Percentiles rank a stretch among this genome's conserved stretches.
Evolutionary conservation across 2,888 invertebrate species (phyloP).

Genomic region (Gryllus longicercus): DNA sequence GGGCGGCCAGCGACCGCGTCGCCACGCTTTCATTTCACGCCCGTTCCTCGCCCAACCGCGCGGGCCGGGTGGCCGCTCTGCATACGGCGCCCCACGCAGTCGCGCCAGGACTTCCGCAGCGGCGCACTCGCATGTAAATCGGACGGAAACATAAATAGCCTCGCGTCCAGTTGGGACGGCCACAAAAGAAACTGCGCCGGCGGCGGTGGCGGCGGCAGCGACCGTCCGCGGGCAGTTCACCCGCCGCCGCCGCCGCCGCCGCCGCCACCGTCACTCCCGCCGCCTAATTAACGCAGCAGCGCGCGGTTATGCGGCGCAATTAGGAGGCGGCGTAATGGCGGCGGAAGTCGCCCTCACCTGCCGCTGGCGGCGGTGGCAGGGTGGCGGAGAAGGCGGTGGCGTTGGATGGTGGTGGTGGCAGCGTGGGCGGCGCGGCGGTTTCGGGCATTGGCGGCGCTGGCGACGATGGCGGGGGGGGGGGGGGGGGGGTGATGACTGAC

Average conservation of each 20-base stretch:
- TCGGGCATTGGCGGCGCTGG: background rate
- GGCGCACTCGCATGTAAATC: slow-evolving; percentile 4
- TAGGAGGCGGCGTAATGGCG: background rate
- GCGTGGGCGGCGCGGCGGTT: too few species aligned
- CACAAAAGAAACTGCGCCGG: background rate
- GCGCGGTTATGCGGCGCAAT: background rate
- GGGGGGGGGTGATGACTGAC: too few species aligned
- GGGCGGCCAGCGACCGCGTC: background rate
- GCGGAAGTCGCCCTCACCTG: slow-evolving; percentile 8
- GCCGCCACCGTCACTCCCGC: too few species aligned
- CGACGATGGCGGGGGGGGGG: too few species aligned
- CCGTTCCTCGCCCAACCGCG: background rate
- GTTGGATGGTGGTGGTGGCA: too few species aligned
- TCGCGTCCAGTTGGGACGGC: background rate
- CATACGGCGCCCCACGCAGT: background rate
- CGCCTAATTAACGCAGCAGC: slow-evolving; percentile 17
- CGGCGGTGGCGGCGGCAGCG: background rate
- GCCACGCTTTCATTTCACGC: background rate
- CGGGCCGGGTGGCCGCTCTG: background rate
- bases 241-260: too few species aligned
- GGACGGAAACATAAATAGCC: slow-evolving; percentile 17
- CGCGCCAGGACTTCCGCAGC: slow-evolving; percentile 10
- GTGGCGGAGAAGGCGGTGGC: too few species aligned
- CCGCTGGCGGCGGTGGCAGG: background rate
- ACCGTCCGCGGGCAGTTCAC: background rate